Conservation (phyloP, 1,140 invertebrate genomes). For the Bombus turneri region DNA sequence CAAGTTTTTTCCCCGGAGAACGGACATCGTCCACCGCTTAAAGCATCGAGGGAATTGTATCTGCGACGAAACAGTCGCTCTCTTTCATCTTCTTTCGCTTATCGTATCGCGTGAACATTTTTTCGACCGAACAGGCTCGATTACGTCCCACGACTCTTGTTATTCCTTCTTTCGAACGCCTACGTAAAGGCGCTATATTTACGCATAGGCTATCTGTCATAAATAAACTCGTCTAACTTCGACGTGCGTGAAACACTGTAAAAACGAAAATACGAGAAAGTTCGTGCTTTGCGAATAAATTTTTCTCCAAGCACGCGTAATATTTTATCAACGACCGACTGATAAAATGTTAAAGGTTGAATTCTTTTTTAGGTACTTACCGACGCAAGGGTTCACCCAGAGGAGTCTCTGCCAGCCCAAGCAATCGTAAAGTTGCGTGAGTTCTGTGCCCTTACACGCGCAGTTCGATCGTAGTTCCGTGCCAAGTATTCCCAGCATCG, state of each 20-base stretch:
- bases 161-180: background rate
- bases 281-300: background rate
- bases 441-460: slow-evolving; percentile 92
- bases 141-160: background rate
- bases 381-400: slow-evolving; percentile 95
- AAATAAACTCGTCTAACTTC: background rate
- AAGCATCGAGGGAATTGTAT: background rate
- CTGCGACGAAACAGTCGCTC: background rate
- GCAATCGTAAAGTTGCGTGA: slow-evolving; percentile 92
- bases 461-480: slow-evolving; percentile 92
- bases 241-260: background rate
- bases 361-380: slow-evolving; percentile 83
- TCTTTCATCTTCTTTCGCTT: background rate
- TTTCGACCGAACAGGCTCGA: background rate
- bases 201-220: background rate
- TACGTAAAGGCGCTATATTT: background rate
- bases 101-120: background rate
- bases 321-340: no score
- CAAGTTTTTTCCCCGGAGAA: no score
- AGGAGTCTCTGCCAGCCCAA: slow-evolving; percentile 94
- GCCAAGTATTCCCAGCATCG: slow-evolving; percentile 92
- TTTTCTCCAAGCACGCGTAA: background rate
- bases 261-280: background rate
- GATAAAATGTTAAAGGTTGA: no score
- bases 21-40: background rate